Evolutionary conservation across 2,888 invertebrate genomes (phyloP).

Genomic region (Tromatobia lineatoria): DNA sequence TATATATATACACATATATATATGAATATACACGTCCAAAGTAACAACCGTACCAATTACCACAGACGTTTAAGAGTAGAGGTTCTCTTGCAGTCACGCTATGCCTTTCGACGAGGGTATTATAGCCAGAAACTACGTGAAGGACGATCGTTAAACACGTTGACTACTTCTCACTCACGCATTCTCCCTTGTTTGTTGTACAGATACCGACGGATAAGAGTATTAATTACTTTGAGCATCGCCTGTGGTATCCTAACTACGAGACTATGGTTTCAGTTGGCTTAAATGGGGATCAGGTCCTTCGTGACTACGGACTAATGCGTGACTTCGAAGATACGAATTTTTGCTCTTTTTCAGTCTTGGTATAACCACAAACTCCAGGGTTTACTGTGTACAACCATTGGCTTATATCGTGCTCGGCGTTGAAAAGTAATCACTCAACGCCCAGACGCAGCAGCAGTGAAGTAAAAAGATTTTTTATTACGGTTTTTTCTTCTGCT

Average conservation of each 20-base stretch:
- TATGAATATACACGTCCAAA: conserved; percentile 4
- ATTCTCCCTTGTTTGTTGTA: conserved; percentile 16
- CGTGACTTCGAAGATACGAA: conserved; percentile 46
- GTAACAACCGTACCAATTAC: conserved; percentile 51
- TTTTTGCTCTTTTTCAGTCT: conserved; percentile 25
- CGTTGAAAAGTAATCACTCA: conserved; percentile 46
- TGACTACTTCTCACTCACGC: conserved; percentile 19
- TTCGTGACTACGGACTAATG: conserved; percentile 43
- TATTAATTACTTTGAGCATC: conserved; percentile 50
- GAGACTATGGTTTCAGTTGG: background rate
- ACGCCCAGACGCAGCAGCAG: background rate
- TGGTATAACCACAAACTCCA: background rate
- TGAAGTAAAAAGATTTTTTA: conserved; percentile 6
- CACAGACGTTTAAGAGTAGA: conserved; percentile 26
- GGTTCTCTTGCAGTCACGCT: conserved; percentile 7
- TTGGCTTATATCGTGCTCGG: background rate
- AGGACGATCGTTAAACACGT: conserved; percentile 44
- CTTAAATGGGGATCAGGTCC: conserved; percentile 20
- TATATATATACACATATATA: background rate
- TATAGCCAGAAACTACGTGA: conserved; percentile 20
- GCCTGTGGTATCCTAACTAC: background rate
- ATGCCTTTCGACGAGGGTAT: conserved; percentile 25
- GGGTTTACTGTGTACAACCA: background rate
- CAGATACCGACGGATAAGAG: conserved; percentile 38
- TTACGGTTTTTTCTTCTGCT: background rate